Base-by-base conservation (phyloP, 2,888 invertebrate species). In the Cyrtodaria siliqua region DNA sequence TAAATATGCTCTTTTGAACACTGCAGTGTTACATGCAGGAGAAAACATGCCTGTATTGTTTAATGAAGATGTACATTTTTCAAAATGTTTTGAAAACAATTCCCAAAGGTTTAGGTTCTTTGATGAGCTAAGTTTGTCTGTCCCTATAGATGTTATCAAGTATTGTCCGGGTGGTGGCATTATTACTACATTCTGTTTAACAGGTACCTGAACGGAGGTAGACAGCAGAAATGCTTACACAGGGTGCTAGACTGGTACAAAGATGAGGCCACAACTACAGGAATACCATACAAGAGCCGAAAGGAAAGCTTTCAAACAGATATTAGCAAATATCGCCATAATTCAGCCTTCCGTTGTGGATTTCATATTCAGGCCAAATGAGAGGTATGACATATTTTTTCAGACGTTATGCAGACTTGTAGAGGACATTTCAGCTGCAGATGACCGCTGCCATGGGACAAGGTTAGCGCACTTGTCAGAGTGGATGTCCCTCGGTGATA, bases 361-460 rank as follows among this genome's bases (percentile, higher is more conserved):
- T 29, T 16, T 67, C 14, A 52, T 71, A 4, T 77, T 72, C 38
- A 47, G 74, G 4, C 62, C 74, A 20, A 44, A 20, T n/a, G 56
- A 20, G 1, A 61, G 0, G 4, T 81, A 38, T 61, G 62, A 76
- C 33, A 20, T 27, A 2, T 76, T 82, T 50, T 79, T 82, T 50
- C 16, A 33, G 12, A 50, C 66, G n/a, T 55, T 76, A 0, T 52
- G 20, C 23, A 69, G 62, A 27, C 20, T 71, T 6, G 53, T 75
- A 2, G 72, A 71, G 29, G 47, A 40, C 0, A 4, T 38, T n/a
- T 63, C 75, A 3, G 75, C 78, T 16, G 75, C 82, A 29, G 78
- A 82, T 72, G 78, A 82, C 0, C 49, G 75, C n/a, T n/a, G n/a
- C n/a, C n/a, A 20, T 2, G 75, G 12, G 76, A 76, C 40, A 56